Evolutionary conservation across 2,888 invertebrate species (phyloP).

Genomic region (Cheilosia urbana): DNA sequence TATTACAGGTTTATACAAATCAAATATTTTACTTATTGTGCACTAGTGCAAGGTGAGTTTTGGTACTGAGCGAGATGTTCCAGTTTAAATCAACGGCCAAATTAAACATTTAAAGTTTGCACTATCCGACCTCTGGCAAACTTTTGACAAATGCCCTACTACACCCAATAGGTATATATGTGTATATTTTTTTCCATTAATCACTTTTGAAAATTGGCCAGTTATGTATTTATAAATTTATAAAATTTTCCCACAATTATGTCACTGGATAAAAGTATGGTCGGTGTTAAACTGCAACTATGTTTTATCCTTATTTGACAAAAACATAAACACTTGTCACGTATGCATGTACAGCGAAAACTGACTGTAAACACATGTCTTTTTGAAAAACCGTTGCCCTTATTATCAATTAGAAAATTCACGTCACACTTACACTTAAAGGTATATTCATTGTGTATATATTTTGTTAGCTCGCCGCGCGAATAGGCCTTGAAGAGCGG

Average conservation of each 20-base stretch:
- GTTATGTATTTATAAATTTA: background rate
- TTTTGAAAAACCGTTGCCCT: background rate
- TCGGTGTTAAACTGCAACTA: background rate
- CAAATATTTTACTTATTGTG: too few species aligned
- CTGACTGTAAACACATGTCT: background rate
- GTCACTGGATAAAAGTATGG: background rate
- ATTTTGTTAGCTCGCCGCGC: background rate
- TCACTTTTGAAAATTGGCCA: too few species aligned
- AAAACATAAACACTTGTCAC: background rate
- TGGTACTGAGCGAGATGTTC: too few species aligned
- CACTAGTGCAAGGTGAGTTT: too few species aligned
- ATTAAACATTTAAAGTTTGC: too few species aligned
- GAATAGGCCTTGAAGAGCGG: conserved; percentile 21
- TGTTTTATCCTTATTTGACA: background rate
- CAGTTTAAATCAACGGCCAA: too few species aligned
- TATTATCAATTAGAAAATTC: conserved; percentile 3
- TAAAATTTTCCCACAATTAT: background rate
- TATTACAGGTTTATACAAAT: too few species aligned
- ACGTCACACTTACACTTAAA: conserved; percentile 51
- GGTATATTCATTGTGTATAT: conserved; percentile 41
- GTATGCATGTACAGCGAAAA: background rate
- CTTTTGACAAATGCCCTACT: too few species aligned
- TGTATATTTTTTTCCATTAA: too few species aligned
- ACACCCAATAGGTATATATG: too few species aligned
- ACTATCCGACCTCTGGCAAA: too few species aligned